Conservation (phyloP, 2,113 vertebrate genomes). For the Physeter macrocephalus region DNA sequence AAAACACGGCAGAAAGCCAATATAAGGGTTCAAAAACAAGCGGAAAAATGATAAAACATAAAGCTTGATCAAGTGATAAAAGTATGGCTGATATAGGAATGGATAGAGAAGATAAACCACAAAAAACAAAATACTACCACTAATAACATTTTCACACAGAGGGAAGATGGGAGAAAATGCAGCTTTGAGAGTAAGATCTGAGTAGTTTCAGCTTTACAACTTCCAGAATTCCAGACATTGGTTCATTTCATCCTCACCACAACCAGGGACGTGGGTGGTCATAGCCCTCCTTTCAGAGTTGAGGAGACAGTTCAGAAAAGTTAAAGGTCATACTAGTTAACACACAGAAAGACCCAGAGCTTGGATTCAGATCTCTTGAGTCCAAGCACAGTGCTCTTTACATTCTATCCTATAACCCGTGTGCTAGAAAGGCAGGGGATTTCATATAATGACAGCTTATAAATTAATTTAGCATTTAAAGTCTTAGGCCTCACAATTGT, state of each 20-base stretch:
- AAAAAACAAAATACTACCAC: background rate
- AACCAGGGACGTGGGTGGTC: background rate
- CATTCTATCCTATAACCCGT: fast-evolving
- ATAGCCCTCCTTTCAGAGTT: background rate
- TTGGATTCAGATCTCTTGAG: background rate
- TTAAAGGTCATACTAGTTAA: background rate
- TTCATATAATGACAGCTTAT: background rate
- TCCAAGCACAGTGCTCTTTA: background rate
- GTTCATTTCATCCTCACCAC: background rate
- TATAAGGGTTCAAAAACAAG: background rate
- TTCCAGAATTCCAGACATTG: background rate
- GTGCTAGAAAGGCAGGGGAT: background rate
- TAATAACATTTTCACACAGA: background rate
- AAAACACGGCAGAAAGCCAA: background rate
- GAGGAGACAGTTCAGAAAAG: background rate
- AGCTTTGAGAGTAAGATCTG: background rate
- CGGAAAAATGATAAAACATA: background rate
- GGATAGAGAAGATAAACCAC: background rate
- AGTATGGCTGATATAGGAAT: background rate
- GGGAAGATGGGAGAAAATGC: background rate
- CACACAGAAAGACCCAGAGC: background rate
- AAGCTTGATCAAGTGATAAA: background rate
- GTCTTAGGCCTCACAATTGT: background rate
- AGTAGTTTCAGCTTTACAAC: background rate
- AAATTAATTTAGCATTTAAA: background rate